These are phyloP conservation scores for Mandrillus leucophaeus DNA, from an alignment of 2,113 vertebrate species.

Conservation along the genomic window DNA sequence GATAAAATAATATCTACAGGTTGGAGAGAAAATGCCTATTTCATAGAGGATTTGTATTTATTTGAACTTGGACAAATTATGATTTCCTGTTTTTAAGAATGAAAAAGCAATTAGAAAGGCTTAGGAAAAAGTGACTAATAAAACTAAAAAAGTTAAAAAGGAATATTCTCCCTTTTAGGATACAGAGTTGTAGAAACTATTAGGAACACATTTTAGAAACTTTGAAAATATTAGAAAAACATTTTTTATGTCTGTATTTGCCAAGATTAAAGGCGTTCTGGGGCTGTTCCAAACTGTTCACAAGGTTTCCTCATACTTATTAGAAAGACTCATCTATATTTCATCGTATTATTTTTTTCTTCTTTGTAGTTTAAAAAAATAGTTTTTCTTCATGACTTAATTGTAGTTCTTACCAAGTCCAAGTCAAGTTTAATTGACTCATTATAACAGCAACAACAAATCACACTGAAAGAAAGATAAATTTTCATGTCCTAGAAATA, in stretches of 20 bases:
- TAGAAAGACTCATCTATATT: slow-evolving; percentile 4
- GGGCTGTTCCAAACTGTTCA: not conserved
- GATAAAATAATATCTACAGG: not conserved
- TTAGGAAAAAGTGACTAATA: not conserved
- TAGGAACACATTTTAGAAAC: slow-evolving; percentile 16
- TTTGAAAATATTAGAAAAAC: slow-evolving; percentile 26
- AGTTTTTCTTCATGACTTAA: not conserved
- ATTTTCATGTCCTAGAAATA: not conserved
- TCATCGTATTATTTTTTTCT: slow-evolving; percentile 40
- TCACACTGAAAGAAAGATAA: not conserved
- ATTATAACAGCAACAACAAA: not conserved
- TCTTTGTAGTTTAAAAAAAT: slow-evolving; percentile 1
- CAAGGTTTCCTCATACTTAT: not conserved
- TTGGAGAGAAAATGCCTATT: not conserved
- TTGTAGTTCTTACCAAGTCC: not conserved
- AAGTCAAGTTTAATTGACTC: not conserved
- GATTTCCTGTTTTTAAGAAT: slow-evolving; percentile 48
- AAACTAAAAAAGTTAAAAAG: not conserved
- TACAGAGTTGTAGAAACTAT: slow-evolving; percentile 14
- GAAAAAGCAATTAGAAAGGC: slow-evolving; percentile 21
- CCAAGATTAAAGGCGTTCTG: slow-evolving; percentile 29
- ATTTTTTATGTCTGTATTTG: not conserved
- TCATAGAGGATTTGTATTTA: not conserved
- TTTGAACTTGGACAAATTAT: not conserved
- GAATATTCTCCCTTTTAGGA: not conserved